Base-by-base conservation (phyloP, 2,888 invertebrate species). In the Hirtodrosophila alboralis region DNA sequence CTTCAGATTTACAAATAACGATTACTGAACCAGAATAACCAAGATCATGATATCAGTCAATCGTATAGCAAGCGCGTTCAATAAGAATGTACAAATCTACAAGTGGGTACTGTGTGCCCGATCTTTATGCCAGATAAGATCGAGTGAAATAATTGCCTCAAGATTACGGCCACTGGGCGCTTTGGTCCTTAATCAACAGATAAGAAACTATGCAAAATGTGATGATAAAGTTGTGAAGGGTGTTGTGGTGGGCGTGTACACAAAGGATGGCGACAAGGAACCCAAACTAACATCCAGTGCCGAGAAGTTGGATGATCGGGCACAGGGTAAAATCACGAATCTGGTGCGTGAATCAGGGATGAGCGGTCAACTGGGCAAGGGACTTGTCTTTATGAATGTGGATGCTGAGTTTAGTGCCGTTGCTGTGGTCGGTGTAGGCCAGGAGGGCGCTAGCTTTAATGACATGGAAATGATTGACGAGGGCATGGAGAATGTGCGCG, bases 371-470 rank as follows among this genome's bases (percentile, higher is more conserved):
- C 66, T 90, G 21, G 90, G 89, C 31, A 80, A 77, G 44, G 89
- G 89, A 0, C 83, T 75, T 65, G 89, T 93, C 2, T 93, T 94
- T 68, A 93, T 92, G 87, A 93, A 93, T 67, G 87, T 94, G 36
- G 93, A 93, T 68, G 84, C 90, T 2, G 93, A 93, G 47, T 93
- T 91, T 75, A 91, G 91, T 73, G 91, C 92, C 3, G 91, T 95
- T 0, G 94, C 94, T 3, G 92, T 95, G 3, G 94, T 95, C 54
- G 94, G 94, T 13, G 89, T 95, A 7, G 95, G 95, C 0, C 92
- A 91, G 45, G 91, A 92, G 61, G 92, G 92, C 30, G 91, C 91
- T 40, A 93, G 92, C 6, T 92, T 92, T 73, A 93, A 94, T 88
- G 92, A 93, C 57, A 84, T 92, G 44, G 95, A 96, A 88, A 93